These are phyloP conservation scores for Philotrypesis tridentata DNA, from an alignment of 1,140 invertebrate genomes.

Conservation along the genomic window DNA sequence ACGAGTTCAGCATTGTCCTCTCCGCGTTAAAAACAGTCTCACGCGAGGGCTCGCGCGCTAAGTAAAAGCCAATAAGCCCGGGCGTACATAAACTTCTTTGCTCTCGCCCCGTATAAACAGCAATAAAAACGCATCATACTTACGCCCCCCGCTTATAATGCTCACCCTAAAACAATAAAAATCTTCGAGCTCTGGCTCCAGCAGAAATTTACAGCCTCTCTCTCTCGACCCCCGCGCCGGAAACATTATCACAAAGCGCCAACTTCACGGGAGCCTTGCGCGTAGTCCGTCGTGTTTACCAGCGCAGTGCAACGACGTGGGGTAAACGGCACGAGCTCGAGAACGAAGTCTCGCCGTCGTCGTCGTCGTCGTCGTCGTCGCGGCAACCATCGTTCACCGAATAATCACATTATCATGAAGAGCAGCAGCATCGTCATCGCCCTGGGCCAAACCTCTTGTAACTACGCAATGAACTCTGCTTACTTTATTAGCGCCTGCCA, in stretches of 20 bases:
- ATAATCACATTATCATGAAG: conserved; percentile 26
- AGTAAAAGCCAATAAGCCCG: background rate
- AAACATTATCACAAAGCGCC: background rate
- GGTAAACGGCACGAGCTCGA: no score
- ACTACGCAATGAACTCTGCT: background rate
- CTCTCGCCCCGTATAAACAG: background rate
- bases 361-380: background rate
- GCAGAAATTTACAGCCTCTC: conserved; percentile 22
- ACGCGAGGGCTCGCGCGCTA: no score
- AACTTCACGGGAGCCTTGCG: background rate
- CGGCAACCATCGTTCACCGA: conserved; percentile 5
- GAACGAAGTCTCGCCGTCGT: background rate
- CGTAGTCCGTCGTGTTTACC: background rate
- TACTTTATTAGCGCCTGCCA: background rate
- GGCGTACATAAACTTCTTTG: background rate
- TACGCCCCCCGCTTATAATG: background rate
- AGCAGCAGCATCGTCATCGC: background rate
- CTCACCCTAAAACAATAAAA: background rate
- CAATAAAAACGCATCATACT: background rate
- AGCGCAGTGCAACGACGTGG: background rate
- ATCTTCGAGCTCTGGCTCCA: background rate
- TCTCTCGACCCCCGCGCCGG: no score
- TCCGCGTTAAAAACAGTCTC: background rate
- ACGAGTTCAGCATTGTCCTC: background rate
- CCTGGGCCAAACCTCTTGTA: background rate